phyloP scores from a whole-genome alignment of 92 coral and sea anemone genomes.

The Palythoa caribaeorum region DNA sequence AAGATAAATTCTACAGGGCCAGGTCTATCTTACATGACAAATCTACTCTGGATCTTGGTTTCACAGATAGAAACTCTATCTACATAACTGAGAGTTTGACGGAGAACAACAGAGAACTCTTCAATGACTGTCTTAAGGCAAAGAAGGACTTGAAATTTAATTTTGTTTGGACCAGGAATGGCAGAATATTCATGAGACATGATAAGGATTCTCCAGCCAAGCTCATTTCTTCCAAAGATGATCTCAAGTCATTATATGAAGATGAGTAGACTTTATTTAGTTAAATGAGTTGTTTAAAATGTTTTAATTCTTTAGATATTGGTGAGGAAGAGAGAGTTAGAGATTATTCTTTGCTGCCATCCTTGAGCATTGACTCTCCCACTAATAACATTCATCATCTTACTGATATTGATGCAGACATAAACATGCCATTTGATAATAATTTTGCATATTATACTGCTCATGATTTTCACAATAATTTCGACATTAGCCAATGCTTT shows the following conservation, averaged over 20 bases:
- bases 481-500: too few species aligned
- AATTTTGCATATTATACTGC: too few species aligned
- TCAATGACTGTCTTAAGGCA: constrained; percentile 11
- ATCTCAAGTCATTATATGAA: constrained; percentile 5
- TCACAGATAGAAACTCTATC: constrained; percentile 4
- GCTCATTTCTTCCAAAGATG: constrained; percentile 7
- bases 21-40: constrained; percentile 1
- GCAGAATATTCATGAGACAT: constrained; percentile 36
- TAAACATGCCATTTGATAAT: neutral
- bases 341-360: constrained; percentile 5
- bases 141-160: constrained; percentile 37
- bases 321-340: constrained; percentile 1
- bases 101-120: constrained; percentile 27
- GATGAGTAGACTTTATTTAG: constrained; percentile 12
- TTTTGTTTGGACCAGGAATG: constrained; percentile 40
- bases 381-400: constrained; percentile 5
- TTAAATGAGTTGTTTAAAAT: constrained; percentile 5
- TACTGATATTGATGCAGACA: constrained; percentile 21
- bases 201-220: neutral
- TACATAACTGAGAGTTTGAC: constrained; percentile 40
- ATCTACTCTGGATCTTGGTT: constrained; percentile 37
- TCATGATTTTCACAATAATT: too few species aligned
- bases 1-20: constrained; percentile 39
- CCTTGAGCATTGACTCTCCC: constrained; percentile 1
- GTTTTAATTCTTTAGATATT: neutral